A percentile compares a stretch with the other conserved stretches of the same genome.
Evolutionary conservation across 2,113 vertebrate genomes (phyloP).

Genomic region (Myrmophylax atrothorax): DNA sequence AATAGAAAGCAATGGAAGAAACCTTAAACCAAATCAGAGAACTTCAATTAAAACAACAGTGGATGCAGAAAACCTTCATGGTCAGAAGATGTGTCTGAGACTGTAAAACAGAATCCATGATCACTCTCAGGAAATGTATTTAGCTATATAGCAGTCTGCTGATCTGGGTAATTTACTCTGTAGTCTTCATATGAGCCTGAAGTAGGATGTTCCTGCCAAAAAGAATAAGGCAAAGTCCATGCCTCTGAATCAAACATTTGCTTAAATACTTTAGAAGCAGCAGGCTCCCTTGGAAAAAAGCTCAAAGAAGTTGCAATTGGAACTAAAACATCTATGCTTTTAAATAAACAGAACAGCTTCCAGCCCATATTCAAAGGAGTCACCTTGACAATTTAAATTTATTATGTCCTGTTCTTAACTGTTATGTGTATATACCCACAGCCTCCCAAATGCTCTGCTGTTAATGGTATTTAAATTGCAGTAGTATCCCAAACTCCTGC

Average conservation of each 20-base stretch:
- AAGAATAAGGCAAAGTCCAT: neutral
- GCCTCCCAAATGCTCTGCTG: neutral
- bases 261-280: conserved; percentile 27
- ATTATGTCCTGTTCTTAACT: neutral
- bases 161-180: conserved; percentile 11
- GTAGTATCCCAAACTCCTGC: neutral
- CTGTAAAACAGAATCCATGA: neutral
- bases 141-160: neutral
- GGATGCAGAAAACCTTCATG: neutral
- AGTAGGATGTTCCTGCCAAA: conserved; percentile 17
- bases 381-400: neutral
- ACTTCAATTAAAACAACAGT: neutral
- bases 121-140: neutral
- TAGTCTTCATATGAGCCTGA: neutral
- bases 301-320: neutral
- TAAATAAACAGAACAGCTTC: neutral
- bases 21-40: neutral
- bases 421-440: neutral
- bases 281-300: conserved; percentile 3
- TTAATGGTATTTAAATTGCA: neutral
- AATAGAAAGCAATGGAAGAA: neutral
- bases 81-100: neutral
- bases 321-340: neutral
- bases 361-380: neutral
- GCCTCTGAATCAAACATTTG: conserved; percentile 25